Percentiles rank a stretch among this genome's conserved stretches.
Evolutionary conservation across 2,888 invertebrate species (phyloP).

Genomic region (Papilio elwesi): DNA sequence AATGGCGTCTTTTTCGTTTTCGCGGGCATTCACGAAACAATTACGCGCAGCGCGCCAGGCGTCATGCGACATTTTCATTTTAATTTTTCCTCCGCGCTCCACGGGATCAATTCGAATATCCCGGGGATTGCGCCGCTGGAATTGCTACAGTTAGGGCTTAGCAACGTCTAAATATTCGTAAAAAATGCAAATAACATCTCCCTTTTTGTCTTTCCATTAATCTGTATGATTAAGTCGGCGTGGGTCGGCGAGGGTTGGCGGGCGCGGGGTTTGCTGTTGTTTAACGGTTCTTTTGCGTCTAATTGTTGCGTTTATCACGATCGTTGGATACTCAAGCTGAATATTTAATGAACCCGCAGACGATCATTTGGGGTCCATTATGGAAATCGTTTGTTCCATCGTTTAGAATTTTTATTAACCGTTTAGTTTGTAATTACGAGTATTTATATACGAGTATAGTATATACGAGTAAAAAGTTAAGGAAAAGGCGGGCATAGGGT

Average conservation of each 20-base stretch:
- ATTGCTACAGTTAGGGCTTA: slow-evolving; percentile 14
- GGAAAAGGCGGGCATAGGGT: too few species aligned
- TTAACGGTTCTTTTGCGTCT: slow-evolving; percentile 28
- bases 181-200: slow-evolving; percentile 32
- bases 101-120: slow-evolving; percentile 27
- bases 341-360: slow-evolving; percentile 19
- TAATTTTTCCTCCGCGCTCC: slow-evolving; percentile 22
- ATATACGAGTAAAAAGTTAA: too few species aligned
- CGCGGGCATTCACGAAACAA: slow-evolving; percentile 36
- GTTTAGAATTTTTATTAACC: slow-evolving; percentile 2
- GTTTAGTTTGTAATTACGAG: slow-evolving; percentile 6
- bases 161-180: slow-evolving; percentile 29
- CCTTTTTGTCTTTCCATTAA: slow-evolving; percentile 20
- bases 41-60: slow-evolving; percentile 23
- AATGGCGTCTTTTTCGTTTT: slow-evolving; percentile 38
- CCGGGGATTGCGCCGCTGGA: slow-evolving; percentile 23
- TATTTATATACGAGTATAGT: too few species aligned
- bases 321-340: slow-evolving; percentile 22
- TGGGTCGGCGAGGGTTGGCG: background rate
- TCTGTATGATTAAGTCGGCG: slow-evolving; percentile 27
- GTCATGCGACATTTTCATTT: slow-evolving; percentile 32
- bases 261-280: slow-evolving; percentile 26
- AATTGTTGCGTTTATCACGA: slow-evolving; percentile 32
- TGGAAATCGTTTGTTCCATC: slow-evolving; percentile 12
- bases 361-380: slow-evolving; percentile 19